Conservation (phyloP, 2,113 vertebrate genomes). For the Atherinomorus stipes region DNA sequence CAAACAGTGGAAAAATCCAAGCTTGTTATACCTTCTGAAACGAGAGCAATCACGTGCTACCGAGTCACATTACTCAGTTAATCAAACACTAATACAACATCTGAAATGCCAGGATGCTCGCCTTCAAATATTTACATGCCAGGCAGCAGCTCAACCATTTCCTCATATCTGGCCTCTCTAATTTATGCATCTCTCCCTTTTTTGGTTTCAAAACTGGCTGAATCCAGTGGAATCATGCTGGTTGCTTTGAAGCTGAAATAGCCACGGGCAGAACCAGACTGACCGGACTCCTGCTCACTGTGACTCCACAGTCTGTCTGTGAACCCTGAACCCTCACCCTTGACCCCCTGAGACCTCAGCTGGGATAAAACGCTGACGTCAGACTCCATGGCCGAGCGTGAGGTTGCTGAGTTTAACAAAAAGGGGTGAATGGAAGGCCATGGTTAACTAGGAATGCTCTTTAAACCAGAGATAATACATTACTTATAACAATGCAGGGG, state of each 20-base stretch:
- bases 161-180: conserved; percentile 56
- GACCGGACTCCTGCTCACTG: conserved; percentile 45
- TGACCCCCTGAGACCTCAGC: conserved; percentile 32
- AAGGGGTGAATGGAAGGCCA: conserved; percentile 15
- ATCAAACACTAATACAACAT: conserved; percentile 35
- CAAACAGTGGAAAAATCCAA: conserved; percentile 47
- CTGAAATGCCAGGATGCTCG: conserved; percentile 11
- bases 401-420: conserved; percentile 30
- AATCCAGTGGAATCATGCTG: conserved; percentile 73
- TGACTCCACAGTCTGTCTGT: conserved; percentile 58
- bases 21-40: conserved; percentile 10
- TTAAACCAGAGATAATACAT: conserved; percentile 50
- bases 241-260: conserved; percentile 72
- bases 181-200: conserved; percentile 37
- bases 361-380: conserved; percentile 23
- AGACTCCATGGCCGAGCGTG: conserved; percentile 6
- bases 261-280: conserved; percentile 56
- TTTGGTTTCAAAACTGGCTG: conserved; percentile 57
- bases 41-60: conserved; percentile 6
- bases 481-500: conserved; percentile 32
- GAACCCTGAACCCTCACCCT: conserved; percentile 53
- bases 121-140: conserved; percentile 40
- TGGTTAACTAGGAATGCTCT: conserved; percentile 31
- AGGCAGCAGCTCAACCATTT: conserved; percentile 54
- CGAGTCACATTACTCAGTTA: not conserved